phyloP scores from a whole-genome alignment of 2,113 vertebrate genomes.

The Halichoeres trimaculatus region DNA sequence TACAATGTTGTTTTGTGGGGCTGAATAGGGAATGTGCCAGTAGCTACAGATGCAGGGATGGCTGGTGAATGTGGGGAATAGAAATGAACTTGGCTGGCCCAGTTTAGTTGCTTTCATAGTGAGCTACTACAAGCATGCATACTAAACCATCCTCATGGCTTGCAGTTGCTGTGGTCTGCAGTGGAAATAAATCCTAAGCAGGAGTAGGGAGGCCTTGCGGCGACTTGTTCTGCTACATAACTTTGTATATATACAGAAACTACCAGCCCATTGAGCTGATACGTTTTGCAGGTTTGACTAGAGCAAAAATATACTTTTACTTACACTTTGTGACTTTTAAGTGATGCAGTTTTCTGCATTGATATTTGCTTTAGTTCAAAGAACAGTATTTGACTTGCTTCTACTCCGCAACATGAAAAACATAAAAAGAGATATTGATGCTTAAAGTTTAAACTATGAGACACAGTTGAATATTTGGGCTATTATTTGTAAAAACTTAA shows the following conservation, averaged over 20 bases:
- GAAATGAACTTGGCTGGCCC: conserved; percentile 66
- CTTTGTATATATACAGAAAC: not conserved
- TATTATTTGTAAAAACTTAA: not conserved
- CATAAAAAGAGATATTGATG: not conserved
- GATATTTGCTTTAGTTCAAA: no score
- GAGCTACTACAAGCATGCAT: conserved; percentile 31
- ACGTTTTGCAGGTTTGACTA: not conserved
- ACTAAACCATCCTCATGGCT: conserved; percentile 17
- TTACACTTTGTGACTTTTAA: no score
- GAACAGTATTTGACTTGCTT: not conserved
- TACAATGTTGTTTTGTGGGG: conserved; percentile 45
- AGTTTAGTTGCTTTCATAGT: conserved; percentile 39
- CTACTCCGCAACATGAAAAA: no score
- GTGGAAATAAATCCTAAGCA: conserved; percentile 35
- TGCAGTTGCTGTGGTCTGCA: conserved; percentile 11
- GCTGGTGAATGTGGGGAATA: conserved; percentile 60
- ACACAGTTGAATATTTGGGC: not conserved
- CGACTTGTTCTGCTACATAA: not conserved
- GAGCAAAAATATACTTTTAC: not conserved
- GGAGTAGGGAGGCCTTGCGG: no score
- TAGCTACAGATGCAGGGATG: conserved; percentile 55
- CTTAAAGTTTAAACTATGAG: not conserved
- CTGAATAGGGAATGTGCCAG: conserved; percentile 72
- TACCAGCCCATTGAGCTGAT: not conserved
- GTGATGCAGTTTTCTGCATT: no score